Base-by-base conservation (phyloP, 1,140 invertebrate genomes). In the Drosophila pseudoobscura region DNA sequence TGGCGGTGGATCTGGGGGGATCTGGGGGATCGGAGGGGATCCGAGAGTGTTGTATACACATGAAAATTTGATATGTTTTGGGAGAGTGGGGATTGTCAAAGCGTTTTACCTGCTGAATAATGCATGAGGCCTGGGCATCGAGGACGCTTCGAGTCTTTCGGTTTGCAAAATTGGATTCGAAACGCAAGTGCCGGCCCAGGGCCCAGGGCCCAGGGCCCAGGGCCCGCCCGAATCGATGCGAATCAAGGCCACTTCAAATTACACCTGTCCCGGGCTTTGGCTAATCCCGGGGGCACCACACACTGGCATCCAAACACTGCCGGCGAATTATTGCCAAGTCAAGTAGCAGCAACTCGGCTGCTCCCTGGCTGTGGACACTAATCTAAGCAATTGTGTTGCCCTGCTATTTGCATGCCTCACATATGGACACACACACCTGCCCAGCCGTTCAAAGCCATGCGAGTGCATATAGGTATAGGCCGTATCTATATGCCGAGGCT, bases 301-400 rank as follows among this genome's bases (percentile, higher is more conserved):
- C 49, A 57, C 24, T 20, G 54, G 26, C 44, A 44, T 45, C 17
- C 8, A 17, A 13, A 6, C 2, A 43, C 22, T 39, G 22, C 29
- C 44, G 45, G 51, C 65, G 65, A 56, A 69, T 74, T 74, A 74
- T 71, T 51, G 60, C 46, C 63, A 69, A 64, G 58, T 43, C 52
- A 39, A 57, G 44, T 50, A 63, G 46, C 39, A 17, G 54, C 49
- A 75, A 44, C 65, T 52, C 1, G 17, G 17, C 17, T 17, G n/a
- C 20, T 31, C 13, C 45, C 63, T 59, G 44, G 50, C 66, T 73
- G 51, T 24, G 54, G 49, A 54, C 51, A 77, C 60, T 80, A 84
- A 84, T 85, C 82, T 74, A 53, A 80, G 80, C 68, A 77, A 80
- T 85, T 84, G 72, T 70, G 45, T 65, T 80, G 55, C 43, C 49